These are phyloP conservation scores for Hycleus cichorii DNA, from an alignment of 1,140 invertebrate genomes.

Conservation along the genomic window DNA sequence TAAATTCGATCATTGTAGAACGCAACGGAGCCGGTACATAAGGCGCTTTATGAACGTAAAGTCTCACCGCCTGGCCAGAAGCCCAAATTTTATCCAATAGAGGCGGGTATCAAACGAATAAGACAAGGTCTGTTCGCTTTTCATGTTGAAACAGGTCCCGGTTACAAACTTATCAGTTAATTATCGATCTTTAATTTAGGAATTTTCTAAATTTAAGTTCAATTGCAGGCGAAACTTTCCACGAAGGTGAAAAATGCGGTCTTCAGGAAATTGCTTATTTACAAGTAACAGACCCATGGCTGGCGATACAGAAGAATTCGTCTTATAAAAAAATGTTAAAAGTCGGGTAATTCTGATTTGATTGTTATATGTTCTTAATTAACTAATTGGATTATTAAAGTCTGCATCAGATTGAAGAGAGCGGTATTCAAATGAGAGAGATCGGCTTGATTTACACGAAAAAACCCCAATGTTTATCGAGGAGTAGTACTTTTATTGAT, in stretches of 20 bases:
- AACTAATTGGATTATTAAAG: slow-evolving; percentile 32
- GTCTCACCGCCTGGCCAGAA: slow-evolving; percentile 47
- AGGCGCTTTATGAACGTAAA: slow-evolving; percentile 53
- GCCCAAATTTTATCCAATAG: slow-evolving; percentile 47
- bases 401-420: slow-evolving; percentile 50
- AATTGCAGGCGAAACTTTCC: slow-evolving; percentile 45
- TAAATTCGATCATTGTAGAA: slow-evolving; percentile 37
- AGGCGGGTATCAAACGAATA: slow-evolving; percentile 51
- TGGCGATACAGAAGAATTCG: slow-evolving; percentile 51
- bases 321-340: slow-evolving; percentile 55
- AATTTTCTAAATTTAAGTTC: too few species aligned
- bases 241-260: slow-evolving; percentile 59
- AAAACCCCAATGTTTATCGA: slow-evolving; percentile 47
- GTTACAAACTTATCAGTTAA: slow-evolving; percentile 53
- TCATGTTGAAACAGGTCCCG: slow-evolving; percentile 52
- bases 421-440: slow-evolving; percentile 51
- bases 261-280: slow-evolving; percentile 55
- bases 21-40: slow-evolving; percentile 50
- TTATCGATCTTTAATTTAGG: not conserved
- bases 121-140: slow-evolving; percentile 54
- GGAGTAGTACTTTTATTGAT: slow-evolving; percentile 35
- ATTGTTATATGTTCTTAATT: slow-evolving; percentile 1
- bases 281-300: slow-evolving; percentile 51
- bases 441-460: slow-evolving; percentile 50
- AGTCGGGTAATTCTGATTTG: slow-evolving; percentile 44